Base-by-base conservation (phyloP, 2,888 invertebrate species). In the Agrochola circellaris region DNA sequence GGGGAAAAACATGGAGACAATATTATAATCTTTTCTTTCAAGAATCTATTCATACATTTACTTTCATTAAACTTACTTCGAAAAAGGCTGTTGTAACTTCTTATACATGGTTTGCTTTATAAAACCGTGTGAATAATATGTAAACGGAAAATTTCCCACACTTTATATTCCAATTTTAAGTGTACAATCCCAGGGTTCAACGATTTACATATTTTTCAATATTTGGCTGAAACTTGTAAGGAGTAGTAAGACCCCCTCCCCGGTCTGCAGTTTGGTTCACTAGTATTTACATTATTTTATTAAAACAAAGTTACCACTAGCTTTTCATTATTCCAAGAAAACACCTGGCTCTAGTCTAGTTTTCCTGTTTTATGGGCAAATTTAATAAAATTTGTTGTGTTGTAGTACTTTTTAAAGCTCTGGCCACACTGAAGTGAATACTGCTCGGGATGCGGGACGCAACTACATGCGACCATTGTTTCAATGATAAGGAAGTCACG, bases 181-280 rank as follows among this genome's bases (percentile, higher is more conserved):
- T 26, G 71, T 73, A 77, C 64, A 74, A 79, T 67, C 48, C 15
- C 73, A n/a, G 58, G 13, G 56, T 42, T 58, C 23, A 30, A 61
- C 42, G n/a, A 76, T 84, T 81, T 72, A 48, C 81, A 84, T 84
- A 84, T 78, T 84, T 85, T 77, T 75, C 66, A 77, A 87, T 75
- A 75, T 70, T 65, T 68, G 61, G n/a, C 70, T 77, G 60, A 42
- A 72, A 72, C 20, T 81, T 81, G 13, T 23, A 45, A 51, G n/a
- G 26, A 64, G 20, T 45, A n/a, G 61, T 26, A 34, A 34, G 3
- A 2, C 34, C 2, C 34, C 34, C 34, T 5, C 34, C 34, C 34
- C 34, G n/a, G n/a, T n/a, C n/a, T 58, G 56, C 75, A 38, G 61
- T 45, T 48, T 20, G 13, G 26, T 66, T 56, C 34, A 13, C 13